Percentiles rank a stretch among this genome's conserved stretches.
Conservation (phyloP, 2,797 vertebrate species). For the Scleropages formosus region DNA sequence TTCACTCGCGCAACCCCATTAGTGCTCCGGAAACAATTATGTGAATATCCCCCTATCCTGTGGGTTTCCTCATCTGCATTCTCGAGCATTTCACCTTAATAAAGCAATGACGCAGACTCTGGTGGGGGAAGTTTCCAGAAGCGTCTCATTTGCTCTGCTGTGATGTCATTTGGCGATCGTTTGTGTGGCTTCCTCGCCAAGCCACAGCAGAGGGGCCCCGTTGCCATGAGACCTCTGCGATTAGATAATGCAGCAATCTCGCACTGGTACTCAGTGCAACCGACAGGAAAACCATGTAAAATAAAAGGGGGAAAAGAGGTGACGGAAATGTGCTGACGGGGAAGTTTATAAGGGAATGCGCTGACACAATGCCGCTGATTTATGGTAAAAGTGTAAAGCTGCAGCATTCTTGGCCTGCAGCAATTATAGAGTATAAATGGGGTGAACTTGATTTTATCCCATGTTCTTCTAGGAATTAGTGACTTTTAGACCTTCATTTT, state of each 20-base stretch:
- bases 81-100: not conserved
- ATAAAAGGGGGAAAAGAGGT: not conserved
- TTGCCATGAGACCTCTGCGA: not conserved
- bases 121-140: slow-evolving; percentile 8
- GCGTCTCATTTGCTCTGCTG: not conserved
- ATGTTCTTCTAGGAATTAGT: slow-evolving; percentile 10
- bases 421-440: too few relatives aligned
- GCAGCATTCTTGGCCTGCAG: too few relatives aligned
- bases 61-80: slow-evolving; percentile 8
- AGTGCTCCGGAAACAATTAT: slow-evolving; percentile 21
- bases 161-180: slow-evolving; percentile 15
- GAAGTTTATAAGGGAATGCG: not conserved
- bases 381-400: not conserved
- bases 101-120: slow-evolving; percentile 24
- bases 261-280: not conserved
- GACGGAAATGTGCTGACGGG: not conserved
- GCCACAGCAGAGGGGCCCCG: not conserved
- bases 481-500: slow-evolving; percentile 3
- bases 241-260: not conserved
- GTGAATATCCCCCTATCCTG: slow-evolving; percentile 23
- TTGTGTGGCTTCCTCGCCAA: not conserved
- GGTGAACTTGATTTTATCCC: not conserved
- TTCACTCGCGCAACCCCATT: slow-evolving; percentile 1
- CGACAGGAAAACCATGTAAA: not conserved
- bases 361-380: not conserved